Evolutionary conservation across 2,797 vertebrate genomes (phyloP), one percentile per base, ranked within the genome.

Genomic region (Moxostoma hubbsi): DNA sequence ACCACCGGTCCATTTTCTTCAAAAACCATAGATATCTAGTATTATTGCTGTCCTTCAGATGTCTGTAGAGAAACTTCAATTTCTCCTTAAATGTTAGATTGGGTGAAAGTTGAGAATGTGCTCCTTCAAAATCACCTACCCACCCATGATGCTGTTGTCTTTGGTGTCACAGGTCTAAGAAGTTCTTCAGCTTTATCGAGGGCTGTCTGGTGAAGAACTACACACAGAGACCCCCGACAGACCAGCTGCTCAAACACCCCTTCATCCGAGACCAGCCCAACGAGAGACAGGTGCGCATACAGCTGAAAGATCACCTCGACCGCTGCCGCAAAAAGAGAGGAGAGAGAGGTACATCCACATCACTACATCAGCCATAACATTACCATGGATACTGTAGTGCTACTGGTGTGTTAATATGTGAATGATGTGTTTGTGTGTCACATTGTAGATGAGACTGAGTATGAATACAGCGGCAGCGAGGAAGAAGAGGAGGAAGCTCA

Each of bases 281-380:
- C 12, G 97, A 99, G 92, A 93, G 97, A 86, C 97, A 99, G 94
- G 98, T 99, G 88, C 95, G 98, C 90, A 99, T 99, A 91, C 98
- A 99, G 91, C 96, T 99, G 76, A 99, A 99, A 86, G 98, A 99
- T 89, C 98, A 99, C 89, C 98, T 99, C 89, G 98, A 99, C 93
- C 95, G 98, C 80, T 99, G 98, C 82, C 96, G 96, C 86, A 99
- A 99, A 94, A 99, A 99, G 94, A 94, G 97, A 85, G 98, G 98
- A 8, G 98, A 99, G 91, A 99, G 98, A 93, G 98, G 98, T 98
- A 90, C 81, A 87, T 1, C 18, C 47, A 36, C 11, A 1, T 24
- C 47, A 54, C 16, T 7, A 11, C 53, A 12, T 0, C 0, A 0
- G 16, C 7, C 10, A 16, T 55, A 12, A 43, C 0, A 12, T 62